Evolutionary conservation across 2,888 invertebrate genomes (phyloP).

Genomic region (Cephus pygmeus): DNA sequence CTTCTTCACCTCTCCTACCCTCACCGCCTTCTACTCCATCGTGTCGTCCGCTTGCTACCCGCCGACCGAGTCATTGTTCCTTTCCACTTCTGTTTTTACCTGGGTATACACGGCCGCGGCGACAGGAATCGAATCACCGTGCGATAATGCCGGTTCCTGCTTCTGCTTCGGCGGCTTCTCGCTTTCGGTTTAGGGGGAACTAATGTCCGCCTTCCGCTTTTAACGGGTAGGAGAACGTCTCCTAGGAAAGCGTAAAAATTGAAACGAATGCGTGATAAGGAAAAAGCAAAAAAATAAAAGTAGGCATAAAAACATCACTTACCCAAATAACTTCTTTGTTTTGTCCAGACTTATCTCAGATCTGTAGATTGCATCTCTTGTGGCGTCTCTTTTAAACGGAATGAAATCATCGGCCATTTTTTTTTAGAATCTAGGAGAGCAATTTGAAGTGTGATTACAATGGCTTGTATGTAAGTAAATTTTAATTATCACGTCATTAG

Average conservation of each 20-base stretch:
- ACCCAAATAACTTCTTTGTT: background rate
- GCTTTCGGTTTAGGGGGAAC: slow-evolving; percentile 50
- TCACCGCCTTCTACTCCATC: background rate
- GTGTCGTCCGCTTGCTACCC: background rate
- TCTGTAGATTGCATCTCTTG: background rate
- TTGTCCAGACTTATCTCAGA: background rate
- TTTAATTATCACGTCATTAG: background rate
- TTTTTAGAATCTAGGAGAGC: background rate
- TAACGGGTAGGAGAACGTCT: background rate
- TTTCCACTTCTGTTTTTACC: slow-evolving; percentile 6
- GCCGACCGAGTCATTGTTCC: slow-evolving; percentile 13
- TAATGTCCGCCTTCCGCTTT: slow-evolving; percentile 48
- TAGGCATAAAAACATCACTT: background rate
- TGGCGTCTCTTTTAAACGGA: background rate
- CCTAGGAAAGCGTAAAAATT: background rate
- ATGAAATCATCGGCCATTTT: background rate
- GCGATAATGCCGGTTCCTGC: slow-evolving; percentile 8
- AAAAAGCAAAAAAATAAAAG: background rate
- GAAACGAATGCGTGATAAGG: background rate
- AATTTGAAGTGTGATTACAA: background rate
- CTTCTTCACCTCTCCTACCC: slow-evolving; percentile 5
- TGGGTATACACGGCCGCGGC: background rate
- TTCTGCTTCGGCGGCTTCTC: slow-evolving; percentile 30
- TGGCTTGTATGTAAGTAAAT: background rate
- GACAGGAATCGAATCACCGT: slow-evolving; percentile 3